These are phyloP conservation scores for Drosophila neoperkinsi DNA, from an alignment of 2,888 invertebrate genomes.

Conservation along the genomic window DNA sequence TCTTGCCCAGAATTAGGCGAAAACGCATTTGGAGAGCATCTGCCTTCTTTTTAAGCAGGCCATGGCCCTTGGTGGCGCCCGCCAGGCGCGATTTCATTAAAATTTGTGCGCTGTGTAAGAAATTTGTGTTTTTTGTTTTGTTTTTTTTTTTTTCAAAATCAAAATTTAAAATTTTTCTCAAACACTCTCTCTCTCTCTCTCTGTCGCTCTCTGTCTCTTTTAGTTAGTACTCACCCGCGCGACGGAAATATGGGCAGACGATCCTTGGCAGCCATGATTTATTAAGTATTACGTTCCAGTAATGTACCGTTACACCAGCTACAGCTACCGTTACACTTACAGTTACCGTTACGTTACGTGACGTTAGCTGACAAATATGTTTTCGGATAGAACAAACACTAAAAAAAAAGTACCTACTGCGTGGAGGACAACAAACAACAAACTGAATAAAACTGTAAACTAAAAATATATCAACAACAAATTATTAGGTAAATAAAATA, in stretches of 20 bases:
- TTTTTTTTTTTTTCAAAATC: neutral
- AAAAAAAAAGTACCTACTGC: conserved; percentile 6
- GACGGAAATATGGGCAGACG: conserved; percentile 96
- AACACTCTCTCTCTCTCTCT: neutral
- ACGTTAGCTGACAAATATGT: neutral
- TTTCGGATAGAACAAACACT: conserved; percentile 11
- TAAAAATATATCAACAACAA: conserved; percentile 75
- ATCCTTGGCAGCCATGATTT: conserved; percentile 93
- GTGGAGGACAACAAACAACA: conserved; percentile 16
- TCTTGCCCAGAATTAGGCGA: conserved; percentile 97
- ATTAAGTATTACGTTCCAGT: no score
- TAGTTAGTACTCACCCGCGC: conserved; percentile 95
- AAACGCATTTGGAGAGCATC: conserved; percentile 99
- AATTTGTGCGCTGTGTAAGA: conserved; percentile 93
- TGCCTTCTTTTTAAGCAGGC: conserved; percentile 99
- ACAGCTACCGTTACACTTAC: conserved; percentile 15
- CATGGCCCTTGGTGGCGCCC: conserved; percentile 99
- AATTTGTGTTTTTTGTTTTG: neutral
- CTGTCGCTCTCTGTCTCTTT: conserved; percentile 88
- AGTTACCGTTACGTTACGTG: conserved; percentile 10
- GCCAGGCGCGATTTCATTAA: conserved; percentile 98
- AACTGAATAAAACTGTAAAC: conserved; percentile 56
- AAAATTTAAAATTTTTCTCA: neutral
- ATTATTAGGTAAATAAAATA: conserved; percentile 71
- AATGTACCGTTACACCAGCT: conserved; percentile 15